Percentiles rank a stretch among this genome's conserved stretches.
Conservation (phyloP, 2,797 vertebrate species). For the Lutjanus campechanus region DNA sequence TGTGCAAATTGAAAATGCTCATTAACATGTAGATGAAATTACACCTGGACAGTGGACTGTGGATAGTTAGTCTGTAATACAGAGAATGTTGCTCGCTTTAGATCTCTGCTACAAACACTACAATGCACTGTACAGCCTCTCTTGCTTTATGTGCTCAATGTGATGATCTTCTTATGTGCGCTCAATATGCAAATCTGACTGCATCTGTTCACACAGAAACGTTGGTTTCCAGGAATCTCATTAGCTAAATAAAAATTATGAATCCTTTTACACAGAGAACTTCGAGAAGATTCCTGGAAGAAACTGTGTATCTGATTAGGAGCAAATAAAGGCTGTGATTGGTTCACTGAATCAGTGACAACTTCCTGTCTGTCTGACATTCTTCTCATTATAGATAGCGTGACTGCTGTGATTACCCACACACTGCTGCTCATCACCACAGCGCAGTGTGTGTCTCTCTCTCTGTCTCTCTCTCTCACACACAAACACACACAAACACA, state of each 20-base stretch:
- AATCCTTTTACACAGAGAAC: not conserved
- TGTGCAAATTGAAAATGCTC: constrained; percentile 8
- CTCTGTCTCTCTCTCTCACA: not conserved
- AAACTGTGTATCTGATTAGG: constrained; percentile 7
- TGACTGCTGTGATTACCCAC: constrained; percentile 68
- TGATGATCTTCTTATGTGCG: constrained; percentile 10
- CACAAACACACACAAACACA: constrained; percentile 24
- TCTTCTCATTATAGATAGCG: constrained; percentile 61
- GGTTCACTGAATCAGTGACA: not conserved
- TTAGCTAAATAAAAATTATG: not conserved
- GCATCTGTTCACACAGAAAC: constrained; percentile 3
- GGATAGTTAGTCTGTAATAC: not conserved
- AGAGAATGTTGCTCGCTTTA: not conserved
- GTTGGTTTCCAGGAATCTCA: constrained; percentile 23
- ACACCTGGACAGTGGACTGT: not conserved
- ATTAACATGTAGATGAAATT: constrained; percentile 7
- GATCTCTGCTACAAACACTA: constrained; percentile 8
- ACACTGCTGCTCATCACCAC: constrained; percentile 67
- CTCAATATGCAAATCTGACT: constrained; percentile 23
- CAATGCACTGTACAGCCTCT: constrained; percentile 6
- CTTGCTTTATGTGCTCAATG: not conserved
- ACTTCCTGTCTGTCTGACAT: constrained; percentile 52
- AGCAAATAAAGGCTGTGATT: not conserved
- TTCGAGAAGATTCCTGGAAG: not conserved
- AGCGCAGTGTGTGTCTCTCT: not conserved